Evolutionary conservation across 2,797 vertebrate species (phyloP).

Genomic region (Falco novaeseelandiae): DNA sequence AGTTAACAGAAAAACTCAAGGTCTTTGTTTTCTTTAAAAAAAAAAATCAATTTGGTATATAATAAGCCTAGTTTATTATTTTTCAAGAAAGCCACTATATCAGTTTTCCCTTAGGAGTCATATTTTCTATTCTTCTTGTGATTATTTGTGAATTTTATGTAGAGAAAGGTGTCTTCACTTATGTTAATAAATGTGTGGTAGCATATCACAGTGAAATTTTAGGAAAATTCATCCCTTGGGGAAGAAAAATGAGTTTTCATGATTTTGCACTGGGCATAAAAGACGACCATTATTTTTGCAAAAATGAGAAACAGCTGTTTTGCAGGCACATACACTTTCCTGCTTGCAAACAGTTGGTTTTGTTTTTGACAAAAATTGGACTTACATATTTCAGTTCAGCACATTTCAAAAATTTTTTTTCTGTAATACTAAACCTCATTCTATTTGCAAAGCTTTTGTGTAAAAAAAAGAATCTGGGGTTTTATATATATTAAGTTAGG

Average conservation of each 20-base stretch:
- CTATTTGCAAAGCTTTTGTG: neutral
- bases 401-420: neutral
- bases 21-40: neutral
- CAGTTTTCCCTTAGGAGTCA: neutral
- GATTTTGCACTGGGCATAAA: neutral
- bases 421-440: neutral
- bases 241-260: neutral
- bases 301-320: neutral
- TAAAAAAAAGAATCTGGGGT: neutral
- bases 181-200: neutral
- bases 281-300: neutral
- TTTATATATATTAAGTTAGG: neutral
- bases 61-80: neutral
- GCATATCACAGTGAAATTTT: neutral
- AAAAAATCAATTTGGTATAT: accelerated
- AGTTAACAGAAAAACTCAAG: neutral
- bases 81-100: neutral
- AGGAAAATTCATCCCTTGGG: neutral
- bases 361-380: neutral
- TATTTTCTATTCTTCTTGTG: neutral
- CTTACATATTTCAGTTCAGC: neutral
- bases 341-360: neutral
- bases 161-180: neutral
- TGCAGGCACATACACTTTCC: neutral
- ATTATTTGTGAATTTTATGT: neutral